Base-by-base conservation (phyloP, 1,140 invertebrate species). In the Protaetia brevitarsis region DNA sequence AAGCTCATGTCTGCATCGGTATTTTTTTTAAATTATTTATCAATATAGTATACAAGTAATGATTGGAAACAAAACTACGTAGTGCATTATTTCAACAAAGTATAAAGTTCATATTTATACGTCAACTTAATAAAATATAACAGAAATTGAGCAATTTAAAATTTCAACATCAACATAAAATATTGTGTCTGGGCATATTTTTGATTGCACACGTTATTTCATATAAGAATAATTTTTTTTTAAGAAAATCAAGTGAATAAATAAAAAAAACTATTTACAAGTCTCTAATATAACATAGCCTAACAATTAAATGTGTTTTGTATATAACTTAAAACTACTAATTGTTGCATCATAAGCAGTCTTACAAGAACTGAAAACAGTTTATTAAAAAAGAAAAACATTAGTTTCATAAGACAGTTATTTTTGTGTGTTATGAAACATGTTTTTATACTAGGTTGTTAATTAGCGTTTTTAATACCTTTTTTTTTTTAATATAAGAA, bases 71-170 rank as follows among this genome's bases (percentile, higher is more conserved):
- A 2, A n/a, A n/a, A n/a, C 21, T 45, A 11, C n/a, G n/a, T 41
- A 13, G 7, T 45, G 37, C 34, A 13, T 11, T 37, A 13, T 37
- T 0, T 5, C 5, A 37, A 37, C n/a, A 37, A 37, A 37, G 34
- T 37, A 16, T 37, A 37, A 37, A 37, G 2, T 3, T 13, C 34
- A 10, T 37, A 37, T 13, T 0, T 5, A 37, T 37, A 5, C 10
- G n/a, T 37, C 16, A 5, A 37, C n/a, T 37, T 51, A 7, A 51
- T 19, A 51, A 8, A 51, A 23, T 23, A 51, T 23, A 51, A 51
- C 16, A 45, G 13, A 45, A 51, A 51, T 51, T 51, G 41, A 51
- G 41, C 41, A 51, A 23, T 21, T 51, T 51, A 51, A 23, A 51
- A 51, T 51, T 7, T 51, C 5, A 51, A 51, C 41, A 51, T n/a